phyloP scores from a whole-genome alignment of 2,888 invertebrate genomes.

The Drosophila phalerata region DNA sequence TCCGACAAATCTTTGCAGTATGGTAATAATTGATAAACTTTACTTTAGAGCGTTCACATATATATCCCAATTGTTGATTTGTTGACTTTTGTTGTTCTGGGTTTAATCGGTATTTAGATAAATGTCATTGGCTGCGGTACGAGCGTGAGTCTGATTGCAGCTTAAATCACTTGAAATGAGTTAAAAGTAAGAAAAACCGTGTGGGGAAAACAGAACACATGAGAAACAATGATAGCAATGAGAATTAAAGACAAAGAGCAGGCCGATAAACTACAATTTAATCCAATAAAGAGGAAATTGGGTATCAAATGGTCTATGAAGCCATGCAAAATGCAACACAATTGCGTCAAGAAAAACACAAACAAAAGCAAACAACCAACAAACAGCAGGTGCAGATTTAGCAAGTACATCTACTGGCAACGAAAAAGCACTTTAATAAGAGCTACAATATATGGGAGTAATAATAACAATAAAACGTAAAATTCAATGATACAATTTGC shows the following conservation, averaged over 20 bases:
- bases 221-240: slow-evolving; percentile 18
- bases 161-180: slow-evolving; percentile 41
- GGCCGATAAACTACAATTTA: slow-evolving; percentile 43
- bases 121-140: slow-evolving; percentile 30
- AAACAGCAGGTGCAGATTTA: background rate
- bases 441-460: background rate
- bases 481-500: slow-evolving; percentile 19
- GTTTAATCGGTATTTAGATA: slow-evolving; percentile 57
- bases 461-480: background rate
- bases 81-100: slow-evolving; percentile 17
- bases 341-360: background rate
- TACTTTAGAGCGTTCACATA: background rate
- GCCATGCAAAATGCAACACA: slow-evolving; percentile 49
- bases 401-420: background rate
- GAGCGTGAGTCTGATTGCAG: slow-evolving; percentile 56
- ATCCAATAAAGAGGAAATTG: slow-evolving; percentile 80
- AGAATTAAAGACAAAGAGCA: slow-evolving; percentile 23
- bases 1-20: no score
- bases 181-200: slow-evolving; percentile 26
- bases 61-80: slow-evolving; percentile 2
- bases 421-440: background rate
- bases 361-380: no score
- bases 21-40: no score
- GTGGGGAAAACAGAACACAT: slow-evolving; percentile 28
- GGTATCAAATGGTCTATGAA: slow-evolving; percentile 71